phyloP scores from a whole-genome alignment of 2,797 vertebrate genomes.

The Anniella stebbinsi region DNA sequence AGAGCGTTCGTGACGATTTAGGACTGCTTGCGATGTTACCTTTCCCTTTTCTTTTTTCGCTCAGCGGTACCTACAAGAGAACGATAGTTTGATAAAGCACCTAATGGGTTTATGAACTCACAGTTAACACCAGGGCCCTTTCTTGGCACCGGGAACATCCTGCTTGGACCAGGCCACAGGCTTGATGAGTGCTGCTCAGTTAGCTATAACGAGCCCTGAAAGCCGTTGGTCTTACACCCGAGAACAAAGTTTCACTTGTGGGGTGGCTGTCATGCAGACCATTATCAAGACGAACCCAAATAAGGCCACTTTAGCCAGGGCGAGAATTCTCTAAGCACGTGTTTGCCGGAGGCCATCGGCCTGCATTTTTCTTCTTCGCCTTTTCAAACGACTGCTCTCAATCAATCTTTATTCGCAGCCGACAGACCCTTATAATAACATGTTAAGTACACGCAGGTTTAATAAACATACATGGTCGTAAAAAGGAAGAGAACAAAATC shows the following conservation, averaged over 20 bases:
- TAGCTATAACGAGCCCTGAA: too few species aligned
- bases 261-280: neutral
- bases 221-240: too few species aligned
- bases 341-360: neutral
- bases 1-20: neutral
- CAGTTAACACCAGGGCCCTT: neutral
- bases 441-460: too few species aligned
- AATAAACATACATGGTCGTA: too few species aligned
- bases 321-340: neutral
- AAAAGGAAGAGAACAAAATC: too few species aligned
- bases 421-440: too few species aligned
- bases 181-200: neutral
- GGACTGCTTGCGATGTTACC: neutral
- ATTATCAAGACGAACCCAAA: neutral
- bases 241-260: neutral
- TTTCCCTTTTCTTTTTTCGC: neutral
- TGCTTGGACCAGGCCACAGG: neutral
- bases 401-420: too few species aligned
- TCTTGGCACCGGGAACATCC: neutral
- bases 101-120: neutral
- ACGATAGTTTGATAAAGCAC: neutral
- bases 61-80: neutral
- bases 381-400: neutral
- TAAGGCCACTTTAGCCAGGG: neutral
- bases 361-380: neutral